Evolutionary conservation across 2,113 vertebrate species (phyloP), one percentile per base, ranked within the genome.

Genomic region (Turdus rufiventris): DNA sequence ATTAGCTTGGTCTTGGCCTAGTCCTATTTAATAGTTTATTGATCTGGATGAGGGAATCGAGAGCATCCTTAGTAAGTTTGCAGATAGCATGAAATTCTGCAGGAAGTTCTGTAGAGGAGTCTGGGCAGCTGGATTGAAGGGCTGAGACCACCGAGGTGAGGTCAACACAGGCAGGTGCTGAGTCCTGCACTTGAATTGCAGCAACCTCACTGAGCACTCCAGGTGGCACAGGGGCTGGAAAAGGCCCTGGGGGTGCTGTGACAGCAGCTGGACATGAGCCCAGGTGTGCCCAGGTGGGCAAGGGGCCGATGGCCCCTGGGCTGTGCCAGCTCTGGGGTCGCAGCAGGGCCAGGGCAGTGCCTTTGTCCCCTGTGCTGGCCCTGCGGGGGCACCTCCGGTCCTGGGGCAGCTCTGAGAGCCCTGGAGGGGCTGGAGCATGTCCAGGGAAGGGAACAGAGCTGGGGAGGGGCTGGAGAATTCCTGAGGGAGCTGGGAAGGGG

Each of bases 141-240:
- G 21, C 50, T 72, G 43, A 8, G 42, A 19, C 15, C 18, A 5
- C 6, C 0, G 1, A 23, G 8, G 1, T 33, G 51, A 43, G 43
- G 23, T 43, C 36, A 38, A 0, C 12, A 33, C 40, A 7, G 33
- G 21, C 31, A 2, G 1, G 28, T 8, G 23, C 34, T 1, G 12
- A 48, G 43, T 73, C 36, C 43, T 38, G 36, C 23, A 9, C 14
- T 23, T 15, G 31, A 26, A 12, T 19, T 43, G 13, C 33, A 51
- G 45, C 12, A 26, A 29, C 18, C 18, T 18, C 26, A 8, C 4
- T 13, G 43, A 51, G 21, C 13, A 5, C 21, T 57, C 26, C 34
- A 33, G 66, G 31, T 20, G n/a, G 8, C 20, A 50, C 17, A 50
- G 66, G 12, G 43, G 18, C 50, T 65, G 58, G 50, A 3, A 36